Percentiles rank a stretch among this genome's conserved stretches.
Conservation (phyloP, 2,797 vertebrate species). For the Sebastes elongatus region DNA sequence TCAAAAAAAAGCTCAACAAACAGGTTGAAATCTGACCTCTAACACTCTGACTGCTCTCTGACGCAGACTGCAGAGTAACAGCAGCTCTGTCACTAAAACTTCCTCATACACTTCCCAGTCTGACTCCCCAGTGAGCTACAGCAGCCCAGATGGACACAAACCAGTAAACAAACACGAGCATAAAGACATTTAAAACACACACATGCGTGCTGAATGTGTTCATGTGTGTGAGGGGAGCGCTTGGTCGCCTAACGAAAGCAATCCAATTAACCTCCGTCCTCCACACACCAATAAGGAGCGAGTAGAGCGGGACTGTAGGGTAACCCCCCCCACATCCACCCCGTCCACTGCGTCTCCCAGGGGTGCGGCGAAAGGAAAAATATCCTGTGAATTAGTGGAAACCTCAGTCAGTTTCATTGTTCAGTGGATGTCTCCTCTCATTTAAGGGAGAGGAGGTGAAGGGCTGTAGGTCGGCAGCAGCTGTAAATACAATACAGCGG, state of each 20-base stretch:
- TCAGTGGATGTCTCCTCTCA: constrained; percentile 57
- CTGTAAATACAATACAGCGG: constrained; percentile 71
- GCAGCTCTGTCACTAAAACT: constrained; percentile 31
- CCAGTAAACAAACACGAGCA: neutral
- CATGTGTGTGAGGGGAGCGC: neutral
- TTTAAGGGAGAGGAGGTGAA: constrained; percentile 38
- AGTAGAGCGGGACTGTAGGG: neutral
- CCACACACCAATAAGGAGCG: constrained; percentile 14
- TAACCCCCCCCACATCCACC: neutral
- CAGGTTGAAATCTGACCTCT: neutral
- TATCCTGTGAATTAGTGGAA: constrained; percentile 77
- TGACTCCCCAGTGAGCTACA: constrained; percentile 33
- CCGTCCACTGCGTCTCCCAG: neutral
- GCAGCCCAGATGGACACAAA: constrained; percentile 25
- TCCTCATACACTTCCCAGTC: constrained; percentile 44
- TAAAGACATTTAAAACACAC: neutral
- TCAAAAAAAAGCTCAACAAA: neutral
- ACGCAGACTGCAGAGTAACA: too few relatives aligned
- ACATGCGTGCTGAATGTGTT: neutral
- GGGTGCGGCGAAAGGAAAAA: constrained; percentile 52
- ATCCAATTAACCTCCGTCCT: constrained; percentile 46
- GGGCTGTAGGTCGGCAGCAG: constrained; percentile 49
- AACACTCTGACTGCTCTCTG: too few relatives aligned
- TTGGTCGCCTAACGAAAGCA: constrained; percentile 43
- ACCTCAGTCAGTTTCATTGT: constrained; percentile 76